These are phyloP conservation scores for Fabriciana adippe DNA, from an alignment of 2,888 invertebrate genomes.

Conservation along the genomic window DNA sequence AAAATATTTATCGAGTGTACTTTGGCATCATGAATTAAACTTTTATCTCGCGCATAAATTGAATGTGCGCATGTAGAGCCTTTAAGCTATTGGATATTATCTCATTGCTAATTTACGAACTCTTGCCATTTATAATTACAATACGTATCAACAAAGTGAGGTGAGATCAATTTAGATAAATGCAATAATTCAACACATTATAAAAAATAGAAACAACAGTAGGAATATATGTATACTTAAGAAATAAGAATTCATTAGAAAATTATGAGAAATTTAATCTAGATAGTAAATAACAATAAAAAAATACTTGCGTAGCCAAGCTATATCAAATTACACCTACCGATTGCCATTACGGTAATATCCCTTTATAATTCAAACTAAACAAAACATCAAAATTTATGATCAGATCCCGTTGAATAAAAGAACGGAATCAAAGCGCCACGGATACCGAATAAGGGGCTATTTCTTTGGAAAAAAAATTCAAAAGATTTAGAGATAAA, in stretches of 20 bases:
- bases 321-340: slow-evolving; percentile 79
- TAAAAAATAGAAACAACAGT: slow-evolving; percentile 5
- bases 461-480: slow-evolving; percentile 59
- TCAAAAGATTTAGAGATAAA: slow-evolving; percentile 73
- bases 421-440: slow-evolving; percentile 78
- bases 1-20: slow-evolving; percentile 46
- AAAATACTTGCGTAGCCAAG: slow-evolving; percentile 63
- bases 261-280: slow-evolving; percentile 50
- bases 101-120: slow-evolving; percentile 13
- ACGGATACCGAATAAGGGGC: slow-evolving; percentile 68
- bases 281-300: slow-evolving; percentile 61
- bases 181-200: not conserved
- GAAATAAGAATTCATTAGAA: slow-evolving; percentile 16
- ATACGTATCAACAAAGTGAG: not conserved
- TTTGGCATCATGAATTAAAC: slow-evolving; percentile 40
- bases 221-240: slow-evolving; percentile 15
- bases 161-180: slow-evolving; percentile 4
- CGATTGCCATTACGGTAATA: slow-evolving; percentile 80
- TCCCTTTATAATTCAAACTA: slow-evolving; percentile 77
- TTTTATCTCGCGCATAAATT: slow-evolving; percentile 38
- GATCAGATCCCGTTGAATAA: slow-evolving; percentile 75
- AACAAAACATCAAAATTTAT: slow-evolving; percentile 79
- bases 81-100: slow-evolving; percentile 27
- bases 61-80: slow-evolving; percentile 25
- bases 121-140: not conserved